Evolutionary conservation across 2,797 vertebrate genomes (phyloP).

Genomic region (Glossophaga mutica): DNA sequence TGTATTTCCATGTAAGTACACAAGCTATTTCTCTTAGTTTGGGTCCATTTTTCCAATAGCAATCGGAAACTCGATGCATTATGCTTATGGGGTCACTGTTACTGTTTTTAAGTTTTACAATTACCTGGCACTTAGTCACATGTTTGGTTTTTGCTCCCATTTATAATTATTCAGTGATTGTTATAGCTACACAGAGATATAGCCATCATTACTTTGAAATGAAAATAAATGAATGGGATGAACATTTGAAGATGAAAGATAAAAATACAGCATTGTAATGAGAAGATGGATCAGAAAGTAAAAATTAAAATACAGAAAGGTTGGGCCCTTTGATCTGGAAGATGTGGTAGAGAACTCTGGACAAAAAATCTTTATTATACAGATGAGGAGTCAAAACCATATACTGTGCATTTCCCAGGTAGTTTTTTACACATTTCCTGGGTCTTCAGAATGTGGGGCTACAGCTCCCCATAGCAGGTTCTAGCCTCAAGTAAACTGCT

Average conservation of each 20-base stretch:
- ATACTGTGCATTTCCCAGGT: not conserved
- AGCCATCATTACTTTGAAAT: not conserved
- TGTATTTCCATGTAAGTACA: conserved; percentile 13
- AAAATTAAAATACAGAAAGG: not conserved
- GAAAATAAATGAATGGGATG: not conserved
- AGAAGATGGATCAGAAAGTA: not conserved
- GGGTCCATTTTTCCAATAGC: conserved; percentile 21
- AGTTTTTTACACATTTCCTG: not conserved
- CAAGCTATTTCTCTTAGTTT: conserved; percentile 30
- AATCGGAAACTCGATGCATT: not conserved
- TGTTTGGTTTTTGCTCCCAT: not conserved
- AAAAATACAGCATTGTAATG: not conserved
- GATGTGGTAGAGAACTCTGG: not conserved
- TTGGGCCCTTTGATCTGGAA: not conserved
- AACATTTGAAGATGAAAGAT: not conserved
- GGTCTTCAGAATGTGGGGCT: not conserved
- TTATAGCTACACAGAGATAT: not conserved
- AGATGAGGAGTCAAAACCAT: not conserved
- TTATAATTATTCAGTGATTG: conserved; percentile 11
- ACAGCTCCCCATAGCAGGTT: not conserved
- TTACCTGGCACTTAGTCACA: conserved; percentile 8
- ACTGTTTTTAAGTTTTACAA: conserved; percentile 33
- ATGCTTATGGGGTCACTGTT: not conserved
- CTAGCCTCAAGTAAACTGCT: not conserved
- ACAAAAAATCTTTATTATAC: not conserved